Conservation (phyloP, 1,140 invertebrate species). For the Lordiphosa stackelbergi region DNA sequence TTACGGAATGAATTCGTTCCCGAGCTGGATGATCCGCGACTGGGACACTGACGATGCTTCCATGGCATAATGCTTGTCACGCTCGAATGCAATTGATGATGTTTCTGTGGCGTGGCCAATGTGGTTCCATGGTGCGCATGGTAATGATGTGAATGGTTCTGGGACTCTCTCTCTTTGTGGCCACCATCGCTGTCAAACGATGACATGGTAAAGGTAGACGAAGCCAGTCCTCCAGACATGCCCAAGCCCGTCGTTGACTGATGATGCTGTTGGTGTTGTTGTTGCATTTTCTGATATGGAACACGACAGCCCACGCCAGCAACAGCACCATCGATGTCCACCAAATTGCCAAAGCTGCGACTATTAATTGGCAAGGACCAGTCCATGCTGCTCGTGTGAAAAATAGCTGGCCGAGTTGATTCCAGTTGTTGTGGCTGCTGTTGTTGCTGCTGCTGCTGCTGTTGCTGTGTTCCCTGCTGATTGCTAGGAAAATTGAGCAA, state of each 20-base stretch:
- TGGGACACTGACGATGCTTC: conserved; percentile 76
- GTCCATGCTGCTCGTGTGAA: conserved; percentile 67
- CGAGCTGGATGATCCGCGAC: conserved; percentile 73
- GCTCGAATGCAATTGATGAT: conserved; percentile 67
- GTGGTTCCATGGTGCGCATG: conserved; percentile 45
- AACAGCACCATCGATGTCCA: conserved; percentile 56
- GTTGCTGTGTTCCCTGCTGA: conserved; percentile 32
- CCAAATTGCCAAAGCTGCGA: conserved; percentile 72
- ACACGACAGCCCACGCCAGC: conserved; percentile 37
- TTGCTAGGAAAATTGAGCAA: conserved; percentile 63
- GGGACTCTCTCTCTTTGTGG: conserved; percentile 68
- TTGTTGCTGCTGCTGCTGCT: conserved; percentile 14
- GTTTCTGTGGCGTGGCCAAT: conserved; percentile 60
- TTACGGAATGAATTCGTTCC: conserved; percentile 76
- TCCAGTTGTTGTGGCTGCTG: conserved; percentile 19
- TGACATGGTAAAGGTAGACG: conserved; percentile 63
- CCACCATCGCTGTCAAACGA: conserved; percentile 66
- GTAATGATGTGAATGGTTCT: conserved; percentile 58
- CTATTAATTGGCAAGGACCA: conserved; percentile 64
- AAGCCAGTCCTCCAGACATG: conserved; percentile 22
- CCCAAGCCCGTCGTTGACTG: conserved; percentile 17
- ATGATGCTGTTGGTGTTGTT: conserved; percentile 14
- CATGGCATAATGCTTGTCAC: conserved; percentile 75
- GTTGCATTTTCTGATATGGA: conserved; percentile 67
- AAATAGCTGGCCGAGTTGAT: conserved; percentile 38